phyloP scores from a whole-genome alignment of 2,888 invertebrate species.

The Brenthis ino region DNA sequence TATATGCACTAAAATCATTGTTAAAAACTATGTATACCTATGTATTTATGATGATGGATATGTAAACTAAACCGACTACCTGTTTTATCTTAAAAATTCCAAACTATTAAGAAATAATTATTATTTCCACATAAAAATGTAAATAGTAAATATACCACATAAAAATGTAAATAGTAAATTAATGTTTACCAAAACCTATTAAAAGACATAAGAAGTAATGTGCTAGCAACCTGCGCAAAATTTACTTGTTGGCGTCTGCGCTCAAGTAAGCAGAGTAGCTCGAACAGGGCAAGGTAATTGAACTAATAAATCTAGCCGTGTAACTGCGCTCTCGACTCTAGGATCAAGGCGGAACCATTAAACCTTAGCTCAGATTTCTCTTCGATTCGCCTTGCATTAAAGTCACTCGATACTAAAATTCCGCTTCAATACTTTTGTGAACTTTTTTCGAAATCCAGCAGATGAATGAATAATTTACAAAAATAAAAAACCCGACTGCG shows the following conservation, averaged over 20 bases:
- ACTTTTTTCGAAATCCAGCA: background rate
- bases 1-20: too few relatives aligned
- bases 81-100: too few relatives aligned
- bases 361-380: slow-evolving; percentile 58
- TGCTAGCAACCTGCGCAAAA: slow-evolving; percentile 66
- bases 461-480: too few relatives aligned
- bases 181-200: slow-evolving; percentile 26
- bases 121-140: too few relatives aligned
- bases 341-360: slow-evolving; percentile 73
- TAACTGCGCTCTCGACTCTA: slow-evolving; percentile 64
- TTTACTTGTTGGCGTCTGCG: slow-evolving; percentile 74
- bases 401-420: slow-evolving; percentile 44
- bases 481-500: too few relatives aligned
- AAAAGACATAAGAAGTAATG: slow-evolving; percentile 51
- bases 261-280: slow-evolving; percentile 67
- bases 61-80: too few relatives aligned
- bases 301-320: slow-evolving; percentile 79
- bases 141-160: too few relatives aligned
- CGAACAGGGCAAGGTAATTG: slow-evolving; percentile 76
- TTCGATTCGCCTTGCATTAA: slow-evolving; percentile 51
- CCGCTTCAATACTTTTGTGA: slow-evolving; percentile 7
- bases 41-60: too few relatives aligned
- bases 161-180: too few relatives aligned
- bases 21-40: too few relatives aligned
- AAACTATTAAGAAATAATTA: too few relatives aligned